phyloP scores from a whole-genome alignment of 1,140 invertebrate genomes.

The Zophobas atratus region DNA sequence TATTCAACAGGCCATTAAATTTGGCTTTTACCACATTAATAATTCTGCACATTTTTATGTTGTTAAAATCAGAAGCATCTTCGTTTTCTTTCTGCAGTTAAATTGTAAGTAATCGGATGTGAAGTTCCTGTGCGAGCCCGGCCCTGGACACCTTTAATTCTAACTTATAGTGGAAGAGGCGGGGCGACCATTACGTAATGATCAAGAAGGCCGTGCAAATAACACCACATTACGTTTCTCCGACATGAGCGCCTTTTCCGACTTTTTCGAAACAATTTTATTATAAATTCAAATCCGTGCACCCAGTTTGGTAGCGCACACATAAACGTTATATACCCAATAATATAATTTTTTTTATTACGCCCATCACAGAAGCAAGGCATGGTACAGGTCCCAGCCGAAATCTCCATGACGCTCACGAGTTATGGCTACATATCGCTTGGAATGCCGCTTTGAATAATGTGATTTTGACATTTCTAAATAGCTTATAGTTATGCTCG shows the following conservation, averaged over 20 bases:
- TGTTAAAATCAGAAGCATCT: too few relatives aligned
- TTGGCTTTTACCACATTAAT: too few relatives aligned
- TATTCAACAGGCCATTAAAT: too few relatives aligned
- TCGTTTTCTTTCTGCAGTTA: not conserved
- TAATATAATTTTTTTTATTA: slow-evolving; percentile 23
- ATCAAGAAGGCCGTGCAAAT: slow-evolving; percentile 14
- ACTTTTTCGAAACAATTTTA: not conserved
- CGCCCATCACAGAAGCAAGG: slow-evolving; percentile 17
- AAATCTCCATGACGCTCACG: slow-evolving; percentile 39
- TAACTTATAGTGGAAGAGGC: not conserved
- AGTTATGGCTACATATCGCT: slow-evolving; percentile 45
- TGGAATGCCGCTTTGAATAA: slow-evolving; percentile 51
- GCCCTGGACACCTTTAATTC: slow-evolving; percentile 4
- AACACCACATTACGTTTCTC: slow-evolving; percentile 4
- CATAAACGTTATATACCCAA: not conserved
- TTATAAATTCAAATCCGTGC: too few relatives aligned
- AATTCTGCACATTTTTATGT: too few relatives aligned
- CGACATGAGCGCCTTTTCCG: not conserved
- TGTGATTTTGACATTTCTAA: slow-evolving; percentile 52
- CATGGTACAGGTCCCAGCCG: not conserved
- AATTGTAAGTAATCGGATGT: not conserved
- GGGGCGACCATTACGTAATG: slow-evolving; percentile 7
- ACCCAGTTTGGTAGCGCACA: slow-evolving; percentile 18
- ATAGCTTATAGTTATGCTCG: slow-evolving; percentile 44
- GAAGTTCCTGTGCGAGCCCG: not conserved